Evolutionary conservation across 2,888 invertebrate species (phyloP), one percentile per base, ranked within the genome.

Genomic region (Ennomos fuscantarius): DNA sequence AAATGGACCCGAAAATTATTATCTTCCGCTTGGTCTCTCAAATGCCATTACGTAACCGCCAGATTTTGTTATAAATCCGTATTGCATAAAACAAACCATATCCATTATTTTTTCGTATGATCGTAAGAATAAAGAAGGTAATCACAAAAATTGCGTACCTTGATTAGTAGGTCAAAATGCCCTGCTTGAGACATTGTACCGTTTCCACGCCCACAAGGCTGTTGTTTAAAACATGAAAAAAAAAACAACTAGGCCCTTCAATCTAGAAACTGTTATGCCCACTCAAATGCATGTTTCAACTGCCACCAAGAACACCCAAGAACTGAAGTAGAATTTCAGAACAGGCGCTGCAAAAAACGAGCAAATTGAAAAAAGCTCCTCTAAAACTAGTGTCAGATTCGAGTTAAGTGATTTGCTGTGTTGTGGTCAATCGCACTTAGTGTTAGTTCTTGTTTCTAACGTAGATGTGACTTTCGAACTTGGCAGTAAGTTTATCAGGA

Each of bases 321-420:
- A 58, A 62, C 63, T 70, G 55, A 69, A 73, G 72, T 74, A 73
- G 76, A 75, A 76, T 65, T 70, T 68, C 66, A 66, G 64, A 65
- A 65, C 51, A 56, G 58, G 55, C 56, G 66, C 71, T 72, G 72
- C 68, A 64, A 62, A 43, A 48, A 62, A 68, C 62, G 60, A 65
- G 56, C 63, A 60, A 63, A 66, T 65, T 66, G 64, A 67, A 71
- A 77, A 79, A 79, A 79, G 70, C 60, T 67, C 66, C 51, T 61
- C 65, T 74, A 75, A 77, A 76, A 82, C 76, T 75, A 74, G 78
- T 75, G 74, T 74, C 72, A 72, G 78, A 78, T 73, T 70, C 73
- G 70, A 76, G 78, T 78, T 87, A 88, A 90, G 89, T 86, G 89
- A 89, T 85, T 87, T 89, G 85, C 83, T 83, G 82, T 88, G 90